Evolutionary conservation across 2,888 invertebrate species (phyloP).

Genomic region (Eupithecia tripunctaria): DNA sequence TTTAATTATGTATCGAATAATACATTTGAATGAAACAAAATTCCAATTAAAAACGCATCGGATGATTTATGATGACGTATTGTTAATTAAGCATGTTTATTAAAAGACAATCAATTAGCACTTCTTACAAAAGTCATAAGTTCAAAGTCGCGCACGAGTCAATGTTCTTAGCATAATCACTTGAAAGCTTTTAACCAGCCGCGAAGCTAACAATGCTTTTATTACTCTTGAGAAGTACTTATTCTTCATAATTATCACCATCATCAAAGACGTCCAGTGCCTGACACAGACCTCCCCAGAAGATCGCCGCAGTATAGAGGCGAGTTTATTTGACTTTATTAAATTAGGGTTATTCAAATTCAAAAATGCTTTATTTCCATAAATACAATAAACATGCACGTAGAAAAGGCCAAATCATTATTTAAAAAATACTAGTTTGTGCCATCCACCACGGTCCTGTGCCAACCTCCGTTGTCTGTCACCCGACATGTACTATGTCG

Average conservation of each 20-base stretch:
- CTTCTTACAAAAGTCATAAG: conserved; percentile 12
- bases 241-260: background rate
- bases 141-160: conserved; percentile 30
- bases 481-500: no score
- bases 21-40: background rate
- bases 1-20: background rate
- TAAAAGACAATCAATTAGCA: conserved; percentile 35
- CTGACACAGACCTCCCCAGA: background rate
- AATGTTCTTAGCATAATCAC: conserved; percentile 3
- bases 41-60: background rate
- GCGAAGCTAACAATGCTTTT: background rate
- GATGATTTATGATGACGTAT: conserved; percentile 35
- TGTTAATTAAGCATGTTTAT: conserved; percentile 31
- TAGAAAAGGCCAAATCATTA: no score
- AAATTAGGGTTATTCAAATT: no score
- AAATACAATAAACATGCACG: no score
- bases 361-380: no score
- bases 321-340: no score
- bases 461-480: no score
- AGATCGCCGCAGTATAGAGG: background rate
- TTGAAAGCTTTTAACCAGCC: conserved; percentile 2
- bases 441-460: no score
- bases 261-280: background rate
- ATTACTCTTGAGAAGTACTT: background rate
- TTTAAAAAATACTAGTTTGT: no score